Percentiles rank a stretch among this genome's conserved stretches.
phyloP scores from a whole-genome alignment of 1,140 invertebrate species.

The Lamellibrachia luymesi region DNA sequence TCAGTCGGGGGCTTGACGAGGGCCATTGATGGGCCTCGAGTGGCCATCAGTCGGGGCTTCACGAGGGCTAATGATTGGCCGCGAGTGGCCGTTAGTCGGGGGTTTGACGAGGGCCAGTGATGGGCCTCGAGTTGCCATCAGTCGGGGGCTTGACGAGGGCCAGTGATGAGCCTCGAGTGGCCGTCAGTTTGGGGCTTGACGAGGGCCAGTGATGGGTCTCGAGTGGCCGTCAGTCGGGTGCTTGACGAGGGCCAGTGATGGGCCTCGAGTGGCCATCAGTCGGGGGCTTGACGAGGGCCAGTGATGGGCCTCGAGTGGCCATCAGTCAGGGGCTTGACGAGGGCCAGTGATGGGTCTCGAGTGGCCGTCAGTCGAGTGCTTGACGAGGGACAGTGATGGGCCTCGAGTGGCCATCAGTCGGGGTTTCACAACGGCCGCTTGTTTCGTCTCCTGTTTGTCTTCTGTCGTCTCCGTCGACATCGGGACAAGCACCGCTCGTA shows the following conservation, averaged over 20 bases:
- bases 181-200: too few relatives aligned
- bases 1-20: too few relatives aligned
- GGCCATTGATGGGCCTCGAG: too few relatives aligned
- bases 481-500: slow-evolving; percentile 9
- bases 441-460: slow-evolving; percentile 6
- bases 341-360: neutral
- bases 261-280: too few relatives aligned
- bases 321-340: neutral
- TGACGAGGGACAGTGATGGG: neutral
- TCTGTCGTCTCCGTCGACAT: neutral
- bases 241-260: too few relatives aligned
- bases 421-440: slow-evolving; percentile 8
- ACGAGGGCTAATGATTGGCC: neutral
- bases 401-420: neutral
- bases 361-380: neutral
- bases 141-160: neutral
- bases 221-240: too few relatives aligned
- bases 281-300: too few relatives aligned
- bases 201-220: too few relatives aligned
- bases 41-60: neutral
- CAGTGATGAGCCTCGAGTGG: too few relatives aligned
- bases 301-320: too few relatives aligned
- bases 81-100: neutral
- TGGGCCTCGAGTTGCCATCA: neutral
- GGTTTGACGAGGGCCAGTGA: neutral